Conservation (phyloP, 2,888 invertebrate genomes). For the Tetheella fluctuosa region DNA sequence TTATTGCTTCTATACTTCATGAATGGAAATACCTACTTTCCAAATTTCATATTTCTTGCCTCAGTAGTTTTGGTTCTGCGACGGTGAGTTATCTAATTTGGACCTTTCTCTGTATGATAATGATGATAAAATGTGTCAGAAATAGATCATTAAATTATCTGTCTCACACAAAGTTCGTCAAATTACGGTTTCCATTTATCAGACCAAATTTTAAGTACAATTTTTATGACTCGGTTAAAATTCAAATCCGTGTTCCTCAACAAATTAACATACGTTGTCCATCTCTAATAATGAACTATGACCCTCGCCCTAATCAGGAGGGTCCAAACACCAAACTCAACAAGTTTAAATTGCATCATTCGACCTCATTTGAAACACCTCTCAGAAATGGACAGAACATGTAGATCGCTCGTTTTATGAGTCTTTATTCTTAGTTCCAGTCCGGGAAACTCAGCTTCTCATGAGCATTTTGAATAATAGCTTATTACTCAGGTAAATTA, state of each 20-base stretch:
- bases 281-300: conserved; percentile 61
- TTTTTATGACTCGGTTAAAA: conserved; percentile 14
- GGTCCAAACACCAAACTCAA: conserved; percentile 24
- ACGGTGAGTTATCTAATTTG: too few species aligned
- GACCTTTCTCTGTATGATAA: too few species aligned
- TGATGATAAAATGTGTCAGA: too few species aligned
- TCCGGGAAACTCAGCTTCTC: background rate
- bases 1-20: too few species aligned
- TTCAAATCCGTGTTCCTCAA: background rate
- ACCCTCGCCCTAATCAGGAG: conserved; percentile 41
- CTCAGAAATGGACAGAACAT: conserved; percentile 61
- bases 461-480: background rate
- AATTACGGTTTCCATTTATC: conserved; percentile 21
- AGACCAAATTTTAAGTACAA: background rate
- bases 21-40: too few species aligned
- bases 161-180: conserved; percentile 9
- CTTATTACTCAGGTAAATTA: background rate
- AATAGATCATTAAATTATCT: too few species aligned
- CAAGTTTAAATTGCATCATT: conserved; percentile 60
- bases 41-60: too few species aligned
- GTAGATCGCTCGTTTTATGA: conserved; percentile 62
- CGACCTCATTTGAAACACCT: conserved; percentile 45
- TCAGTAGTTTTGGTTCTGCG: too few species aligned
- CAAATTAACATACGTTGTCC: conserved; percentile 25
- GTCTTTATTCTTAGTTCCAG: background rate